Evolutionary conservation across 2,113 vertebrate species (phyloP).

Genomic region (Peucedramus taeniatus): DNA sequence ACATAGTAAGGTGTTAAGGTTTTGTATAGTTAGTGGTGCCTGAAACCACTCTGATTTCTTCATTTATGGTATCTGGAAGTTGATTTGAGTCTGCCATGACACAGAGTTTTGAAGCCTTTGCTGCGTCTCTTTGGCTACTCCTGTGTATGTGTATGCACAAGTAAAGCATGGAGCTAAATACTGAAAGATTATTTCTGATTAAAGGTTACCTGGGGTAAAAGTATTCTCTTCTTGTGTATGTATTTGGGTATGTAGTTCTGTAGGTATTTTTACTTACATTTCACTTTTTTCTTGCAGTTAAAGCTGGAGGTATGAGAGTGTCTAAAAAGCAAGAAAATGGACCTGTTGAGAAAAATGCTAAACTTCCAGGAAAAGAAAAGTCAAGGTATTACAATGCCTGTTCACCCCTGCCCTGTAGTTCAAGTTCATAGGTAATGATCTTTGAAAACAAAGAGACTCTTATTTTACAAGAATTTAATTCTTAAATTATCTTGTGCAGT

Average conservation of each 20-base stretch:
- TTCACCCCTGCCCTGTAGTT: background rate
- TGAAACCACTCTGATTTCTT: background rate
- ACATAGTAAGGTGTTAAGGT: background rate
- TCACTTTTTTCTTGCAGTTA: constrained; percentile 72
- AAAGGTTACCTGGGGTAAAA: background rate
- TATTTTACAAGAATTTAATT: background rate
- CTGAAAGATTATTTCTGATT: background rate
- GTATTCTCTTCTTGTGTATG: background rate
- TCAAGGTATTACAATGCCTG: constrained; percentile 69
- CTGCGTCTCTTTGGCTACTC: background rate
- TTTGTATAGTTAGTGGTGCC: background rate
- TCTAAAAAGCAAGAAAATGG: constrained; percentile 84
- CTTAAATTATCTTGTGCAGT: background rate
- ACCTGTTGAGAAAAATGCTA: constrained; percentile 74
- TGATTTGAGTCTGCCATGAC: background rate
- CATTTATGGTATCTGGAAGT: background rate
- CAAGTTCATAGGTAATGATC: background rate
- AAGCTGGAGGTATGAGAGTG: constrained; percentile 87
- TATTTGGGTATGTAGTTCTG: background rate
- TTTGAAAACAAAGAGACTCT: background rate
- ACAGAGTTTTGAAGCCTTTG: background rate
- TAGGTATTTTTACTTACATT: background rate
- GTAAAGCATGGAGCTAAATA: background rate
- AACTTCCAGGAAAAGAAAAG: constrained; percentile 74
- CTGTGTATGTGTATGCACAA: background rate